A percentile compares a stretch with the other conserved stretches of the same genome.
Conservation (phyloP, 2,888 invertebrate species). For the Aquatica leii region DNA sequence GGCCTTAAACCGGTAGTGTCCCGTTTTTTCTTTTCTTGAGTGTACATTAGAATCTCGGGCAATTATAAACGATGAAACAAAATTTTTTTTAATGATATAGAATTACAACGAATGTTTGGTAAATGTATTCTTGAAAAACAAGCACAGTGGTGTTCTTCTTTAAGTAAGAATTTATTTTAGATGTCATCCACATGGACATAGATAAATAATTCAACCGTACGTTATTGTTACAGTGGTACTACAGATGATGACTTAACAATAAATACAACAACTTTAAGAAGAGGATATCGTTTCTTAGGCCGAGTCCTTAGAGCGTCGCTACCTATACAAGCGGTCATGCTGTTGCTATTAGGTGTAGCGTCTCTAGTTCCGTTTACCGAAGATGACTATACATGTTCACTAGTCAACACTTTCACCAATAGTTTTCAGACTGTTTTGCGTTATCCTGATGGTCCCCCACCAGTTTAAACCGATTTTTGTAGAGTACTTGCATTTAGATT, state of each 20-base stretch:
- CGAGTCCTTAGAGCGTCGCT: slow-evolving; percentile 91
- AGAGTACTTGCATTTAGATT: slow-evolving; percentile 11
- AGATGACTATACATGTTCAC: slow-evolving; percentile 84
- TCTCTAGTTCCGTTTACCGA: slow-evolving; percentile 90
- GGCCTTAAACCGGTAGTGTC: too few relatives aligned
- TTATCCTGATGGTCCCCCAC: slow-evolving; percentile 94
- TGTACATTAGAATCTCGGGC: too few relatives aligned
- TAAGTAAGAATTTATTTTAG: too few relatives aligned
- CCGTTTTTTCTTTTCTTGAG: too few relatives aligned
- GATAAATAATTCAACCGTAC: too few relatives aligned
- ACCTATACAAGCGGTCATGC: slow-evolving; percentile 93
- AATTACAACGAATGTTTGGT: too few relatives aligned
- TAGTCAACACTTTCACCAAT: slow-evolving; percentile 82
- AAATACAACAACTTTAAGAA: slow-evolving; percentile 72
- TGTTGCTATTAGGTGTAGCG: slow-evolving; percentile 91
- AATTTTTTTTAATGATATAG: too few relatives aligned
- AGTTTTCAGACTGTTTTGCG: slow-evolving; percentile 88
- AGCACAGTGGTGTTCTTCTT: too few relatives aligned
- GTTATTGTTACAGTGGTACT: slow-evolving; percentile 59
- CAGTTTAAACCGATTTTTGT: slow-evolving; percentile 68
- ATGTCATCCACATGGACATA: too few relatives aligned
- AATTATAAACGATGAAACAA: too few relatives aligned
- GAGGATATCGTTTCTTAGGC: slow-evolving; percentile 85
- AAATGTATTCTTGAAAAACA: too few relatives aligned
- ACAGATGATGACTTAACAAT: slow-evolving; percentile 64